Conservation (phyloP, 2,888 invertebrate species). For the Zaprionus obscuricornis region DNA sequence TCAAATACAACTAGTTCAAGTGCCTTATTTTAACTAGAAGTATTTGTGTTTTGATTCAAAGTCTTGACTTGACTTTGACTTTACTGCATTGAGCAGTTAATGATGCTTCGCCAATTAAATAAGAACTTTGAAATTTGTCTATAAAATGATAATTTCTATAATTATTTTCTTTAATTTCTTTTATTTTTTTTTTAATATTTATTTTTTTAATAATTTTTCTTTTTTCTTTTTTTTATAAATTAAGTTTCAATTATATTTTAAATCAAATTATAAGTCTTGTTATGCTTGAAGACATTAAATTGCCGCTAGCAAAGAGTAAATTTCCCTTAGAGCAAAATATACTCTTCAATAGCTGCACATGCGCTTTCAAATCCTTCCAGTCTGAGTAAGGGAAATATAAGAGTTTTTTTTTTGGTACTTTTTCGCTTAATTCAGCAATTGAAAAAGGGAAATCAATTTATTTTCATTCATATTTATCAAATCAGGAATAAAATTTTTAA, state of each 20-base stretch:
- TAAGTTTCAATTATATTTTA: conserved; percentile 3
- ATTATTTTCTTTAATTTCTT: conserved; percentile 1
- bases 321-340: conserved; percentile 9
- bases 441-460: conserved; percentile 1
- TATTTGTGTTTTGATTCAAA: neutral
- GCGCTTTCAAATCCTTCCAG: conserved; percentile 59
- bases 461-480: no score
- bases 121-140: no score
- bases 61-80: neutral
- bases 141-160: no score
- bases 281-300: conserved; percentile 2
- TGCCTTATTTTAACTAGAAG: conserved; percentile 2
- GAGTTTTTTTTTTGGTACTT: conserved; percentile 49
- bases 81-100: no score
- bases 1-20: conserved; percentile 52
- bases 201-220: no score
- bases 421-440: conserved; percentile 66
- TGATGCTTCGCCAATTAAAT: no score
- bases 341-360: conserved; percentile 38
- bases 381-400: conserved; percentile 54
- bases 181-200: neutral
- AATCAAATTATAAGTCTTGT: conserved; percentile 4
- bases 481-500: no score
- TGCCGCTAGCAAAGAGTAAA: conserved; percentile 44
- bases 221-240: no score